Evolutionary conservation across 2,888 invertebrate genomes (phyloP), one percentile per base, ranked within the genome.

Genomic region (Leucozona laternaria): DNA sequence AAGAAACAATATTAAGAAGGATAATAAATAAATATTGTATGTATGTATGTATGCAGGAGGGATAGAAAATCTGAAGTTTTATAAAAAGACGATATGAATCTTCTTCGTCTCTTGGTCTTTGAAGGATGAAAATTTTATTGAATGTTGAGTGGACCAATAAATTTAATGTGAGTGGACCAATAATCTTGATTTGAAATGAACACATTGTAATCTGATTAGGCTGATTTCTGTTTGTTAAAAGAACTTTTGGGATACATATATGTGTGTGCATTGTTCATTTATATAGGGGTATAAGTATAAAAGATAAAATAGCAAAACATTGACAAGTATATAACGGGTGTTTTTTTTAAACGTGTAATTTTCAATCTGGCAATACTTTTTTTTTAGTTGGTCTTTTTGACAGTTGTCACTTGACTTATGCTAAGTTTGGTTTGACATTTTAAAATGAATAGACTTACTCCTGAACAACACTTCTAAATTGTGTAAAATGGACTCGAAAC

Each of bases 1-100:
- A 48, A 66, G 31, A 31, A 66, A 45, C 22, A 45, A 48, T 66
- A 25, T 45, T 64, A 28, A 28, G 64, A 25, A 66, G 48, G 43
- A 62, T 37, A 37, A 37, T 37, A 40, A 40, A 37, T 8, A 40
- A 20, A 34, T 31, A 31, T 28, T 28, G 2, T 0, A 31, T 31
- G 8, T 31, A 7, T 58, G 40, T 37, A 22, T 15, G 28, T 6
- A 3, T 5, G 28, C 37, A 7, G 7, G 40, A 15, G 20, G 7
- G 37, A 40, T 40, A 13, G 15, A 28, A 60, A 58, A 37, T 40
- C 43, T 60, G n/a, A 25, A 60, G 40, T 20, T 34, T 57, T 11
- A 34, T 58, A 40, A 37, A 37, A 40, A 22, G 20, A 34, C 31
- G 34, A 58, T 20, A 17, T 0, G 28, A 55, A 25, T 22, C 50